Evolutionary conservation across 1,140 invertebrate species (phyloP).

Genomic region (Pseudoatta argentina): DNA sequence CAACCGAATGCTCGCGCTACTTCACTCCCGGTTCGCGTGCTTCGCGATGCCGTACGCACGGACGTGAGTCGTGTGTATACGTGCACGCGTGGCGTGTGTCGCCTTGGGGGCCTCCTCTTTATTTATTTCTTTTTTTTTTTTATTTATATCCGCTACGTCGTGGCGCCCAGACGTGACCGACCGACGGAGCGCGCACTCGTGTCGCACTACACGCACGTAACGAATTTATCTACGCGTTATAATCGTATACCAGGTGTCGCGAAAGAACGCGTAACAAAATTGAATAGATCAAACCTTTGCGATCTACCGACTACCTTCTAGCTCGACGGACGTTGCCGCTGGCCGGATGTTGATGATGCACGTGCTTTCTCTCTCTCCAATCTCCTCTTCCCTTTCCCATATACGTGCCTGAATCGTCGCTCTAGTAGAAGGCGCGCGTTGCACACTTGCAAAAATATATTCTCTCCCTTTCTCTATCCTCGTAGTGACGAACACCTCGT

Average conservation of each 20-base stretch:
- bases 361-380: slow-evolving; percentile 58
- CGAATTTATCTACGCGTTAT: slow-evolving; percentile 48
- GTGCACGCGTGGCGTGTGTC: not conserved
- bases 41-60: not conserved
- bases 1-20: slow-evolving; percentile 69
- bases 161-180: not conserved
- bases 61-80: not conserved
- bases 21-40: not conserved
- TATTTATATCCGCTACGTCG: slow-evolving; percentile 10
- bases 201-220: slow-evolving; percentile 49
- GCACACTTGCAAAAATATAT: slow-evolving; percentile 72
- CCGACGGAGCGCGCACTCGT: slow-evolving; percentile 35
- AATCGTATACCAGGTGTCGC: slow-evolving; percentile 71
- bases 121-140: not conserved
- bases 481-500: slow-evolving; percentile 31
- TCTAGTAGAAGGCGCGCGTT: slow-evolving; percentile 41
- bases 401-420: not conserved
- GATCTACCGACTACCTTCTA: not conserved
- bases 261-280: slow-evolving; percentile 62
- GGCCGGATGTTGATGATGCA: slow-evolving; percentile 39
- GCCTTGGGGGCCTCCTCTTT: not conserved
- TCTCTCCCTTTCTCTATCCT: slow-evolving; percentile 40
- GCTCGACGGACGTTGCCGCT: not conserved
- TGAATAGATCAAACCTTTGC: slow-evolving; percentile 42
- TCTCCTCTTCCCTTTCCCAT: not conserved